Evolutionary conservation across 2,888 invertebrate species (phyloP).

Genomic region (Branchinecta sandiegonensis): DNA sequence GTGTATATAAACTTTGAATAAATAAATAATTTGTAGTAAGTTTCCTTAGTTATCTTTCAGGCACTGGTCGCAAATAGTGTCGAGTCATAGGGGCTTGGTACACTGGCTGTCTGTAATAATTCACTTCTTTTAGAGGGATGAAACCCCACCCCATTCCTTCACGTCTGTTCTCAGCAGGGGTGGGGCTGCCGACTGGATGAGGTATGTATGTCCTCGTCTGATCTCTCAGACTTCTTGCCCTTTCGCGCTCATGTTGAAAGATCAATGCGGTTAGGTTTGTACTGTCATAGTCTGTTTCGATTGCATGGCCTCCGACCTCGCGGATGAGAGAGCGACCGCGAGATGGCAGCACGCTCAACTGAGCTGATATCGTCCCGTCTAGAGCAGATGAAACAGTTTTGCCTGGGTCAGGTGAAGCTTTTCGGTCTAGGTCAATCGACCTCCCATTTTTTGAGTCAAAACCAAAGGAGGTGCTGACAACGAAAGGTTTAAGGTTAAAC

Average conservation of each 20-base stretch:
- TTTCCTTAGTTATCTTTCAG: no score
- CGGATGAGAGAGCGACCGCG: not conserved
- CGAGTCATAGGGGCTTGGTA: no score
- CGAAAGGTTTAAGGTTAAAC: not conserved
- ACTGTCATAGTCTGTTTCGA: not conserved
- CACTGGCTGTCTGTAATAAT: no score
- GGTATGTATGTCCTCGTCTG: not conserved
- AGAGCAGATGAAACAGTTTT: no score
- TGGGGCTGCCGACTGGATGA: no score
- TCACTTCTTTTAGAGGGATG: no score
- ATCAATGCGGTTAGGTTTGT: not conserved
- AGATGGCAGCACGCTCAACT: not conserved
- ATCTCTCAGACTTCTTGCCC: conserved; percentile 6
- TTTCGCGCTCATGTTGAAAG: not conserved
- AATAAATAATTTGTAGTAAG: no score
- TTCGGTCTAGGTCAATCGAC: not conserved
- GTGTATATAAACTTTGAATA: no score
- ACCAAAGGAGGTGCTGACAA: conserved; percentile 3
- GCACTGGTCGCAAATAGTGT: no score
- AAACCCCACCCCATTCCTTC: no score
- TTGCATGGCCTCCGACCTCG: not conserved
- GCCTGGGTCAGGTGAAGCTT: not conserved
- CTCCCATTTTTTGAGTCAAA: not conserved
- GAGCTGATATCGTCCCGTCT: not conserved
- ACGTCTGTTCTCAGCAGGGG: no score